These are phyloP conservation scores for Euclidia mi DNA, from an alignment of 2,888 invertebrate genomes.

Conservation along the genomic window DNA sequence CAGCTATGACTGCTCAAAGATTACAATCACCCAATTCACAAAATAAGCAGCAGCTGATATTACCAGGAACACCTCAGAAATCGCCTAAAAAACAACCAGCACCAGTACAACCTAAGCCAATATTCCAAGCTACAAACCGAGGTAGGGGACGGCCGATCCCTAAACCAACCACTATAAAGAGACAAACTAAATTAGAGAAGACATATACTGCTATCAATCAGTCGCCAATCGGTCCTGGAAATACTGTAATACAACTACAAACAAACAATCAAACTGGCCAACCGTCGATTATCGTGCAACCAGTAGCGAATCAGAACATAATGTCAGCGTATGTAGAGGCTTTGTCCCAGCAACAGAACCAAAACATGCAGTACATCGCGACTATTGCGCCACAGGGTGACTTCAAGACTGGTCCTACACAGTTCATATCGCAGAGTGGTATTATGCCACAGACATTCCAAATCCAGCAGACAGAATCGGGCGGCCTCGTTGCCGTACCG, in stretches of 20 bases:
- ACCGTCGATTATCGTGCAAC: conserved; percentile 93
- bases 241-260: conserved; percentile 90
- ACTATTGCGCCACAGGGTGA: conserved; percentile 92
- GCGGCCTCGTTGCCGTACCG: conserved; percentile 90
- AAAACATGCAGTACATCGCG: conserved; percentile 94
- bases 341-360: conserved; percentile 92
- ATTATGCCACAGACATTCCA: conserved; percentile 90
- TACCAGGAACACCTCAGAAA: conserved; percentile 81
- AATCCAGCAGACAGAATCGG: conserved; percentile 91
- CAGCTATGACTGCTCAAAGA: conserved; percentile 84
- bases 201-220: conserved; percentile 86
- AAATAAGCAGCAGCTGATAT: conserved; percentile 83
- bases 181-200: conserved; percentile 86
- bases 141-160: conserved; percentile 84
- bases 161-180: conserved; percentile 84
- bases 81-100: conserved; percentile 86
- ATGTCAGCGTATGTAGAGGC: conserved; percentile 92
- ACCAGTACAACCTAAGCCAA: conserved; percentile 85
- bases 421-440: conserved; percentile 89
- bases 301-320: conserved; percentile 90
- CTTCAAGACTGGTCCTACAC: conserved; percentile 88
- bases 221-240: conserved; percentile 79
- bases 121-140: conserved; percentile 83
- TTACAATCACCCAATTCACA: conserved; percentile 82
- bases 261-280: conserved; percentile 88